phyloP scores from a whole-genome alignment of 2,113 vertebrate species.

The Triplophysa dalaica region DNA sequence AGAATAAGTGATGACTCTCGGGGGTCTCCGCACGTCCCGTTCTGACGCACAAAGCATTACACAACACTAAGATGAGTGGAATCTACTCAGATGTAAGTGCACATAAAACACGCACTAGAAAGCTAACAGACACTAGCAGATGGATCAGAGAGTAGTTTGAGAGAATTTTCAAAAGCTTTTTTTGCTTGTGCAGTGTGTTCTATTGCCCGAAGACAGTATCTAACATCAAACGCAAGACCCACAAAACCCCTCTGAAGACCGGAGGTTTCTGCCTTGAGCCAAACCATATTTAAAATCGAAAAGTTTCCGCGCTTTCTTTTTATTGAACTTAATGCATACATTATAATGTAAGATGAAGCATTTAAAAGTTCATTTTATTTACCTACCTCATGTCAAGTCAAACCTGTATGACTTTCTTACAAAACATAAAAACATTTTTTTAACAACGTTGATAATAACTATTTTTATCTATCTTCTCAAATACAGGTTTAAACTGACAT shows the following conservation, averaged over 20 bases:
- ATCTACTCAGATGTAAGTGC: background rate
- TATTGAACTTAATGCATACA: no score
- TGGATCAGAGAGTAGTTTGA: background rate
- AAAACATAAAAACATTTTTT: no score
- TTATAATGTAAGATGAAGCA: no score
- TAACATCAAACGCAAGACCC: slow-evolving; percentile 5
- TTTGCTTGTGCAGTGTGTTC: background rate
- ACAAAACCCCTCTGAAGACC: background rate
- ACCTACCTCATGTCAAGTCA: no score
- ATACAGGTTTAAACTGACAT: no score
- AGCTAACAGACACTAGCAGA: background rate
- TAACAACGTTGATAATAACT: no score
- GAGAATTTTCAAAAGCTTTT: slow-evolving; percentile 26
- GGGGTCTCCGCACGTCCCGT: no score
- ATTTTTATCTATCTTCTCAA: no score
- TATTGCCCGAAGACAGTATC: slow-evolving; percentile 5
- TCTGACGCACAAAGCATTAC: background rate
- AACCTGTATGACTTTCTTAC: no score
- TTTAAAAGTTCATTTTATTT: no score
- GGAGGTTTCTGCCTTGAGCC: background rate
- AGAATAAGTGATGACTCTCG: background rate
- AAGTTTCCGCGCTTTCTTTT: background rate
- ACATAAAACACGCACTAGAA: background rate
- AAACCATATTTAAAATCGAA: background rate
- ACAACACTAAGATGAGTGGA: background rate